These are phyloP conservation scores for Balaenoptera acutorostrata DNA, from an alignment of 2,113 vertebrate genomes.

Conservation along the genomic window DNA sequence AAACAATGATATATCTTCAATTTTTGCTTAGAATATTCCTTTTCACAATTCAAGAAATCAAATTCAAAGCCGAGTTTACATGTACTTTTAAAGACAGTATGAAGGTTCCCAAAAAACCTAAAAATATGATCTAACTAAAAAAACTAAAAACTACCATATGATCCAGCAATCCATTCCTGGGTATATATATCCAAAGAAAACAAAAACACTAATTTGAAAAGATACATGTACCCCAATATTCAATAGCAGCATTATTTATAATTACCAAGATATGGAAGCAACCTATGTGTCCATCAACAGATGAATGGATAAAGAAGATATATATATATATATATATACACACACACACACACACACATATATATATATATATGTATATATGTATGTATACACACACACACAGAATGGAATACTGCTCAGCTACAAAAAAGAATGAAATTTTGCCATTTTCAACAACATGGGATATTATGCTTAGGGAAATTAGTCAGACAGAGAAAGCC, in stretches of 20 bases:
- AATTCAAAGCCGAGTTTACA: not conserved
- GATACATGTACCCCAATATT: not conserved
- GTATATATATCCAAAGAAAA: not conserved
- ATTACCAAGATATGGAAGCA: not conserved
- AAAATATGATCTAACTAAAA: not conserved
- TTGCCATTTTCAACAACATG: not conserved
- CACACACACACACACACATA: not conserved
- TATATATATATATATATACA: not conserved
- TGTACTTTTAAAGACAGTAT: not conserved
- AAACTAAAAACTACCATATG: not conserved
- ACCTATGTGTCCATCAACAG: not conserved
- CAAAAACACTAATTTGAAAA: not conserved
- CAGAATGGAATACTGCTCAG: not conserved
- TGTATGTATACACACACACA: too few relatives aligned
- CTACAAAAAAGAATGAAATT: not conserved
- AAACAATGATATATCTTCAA: not conserved
- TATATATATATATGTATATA: too few relatives aligned
- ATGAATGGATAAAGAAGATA: not conserved
- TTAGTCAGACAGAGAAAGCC: not conserved
- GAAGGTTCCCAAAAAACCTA: not conserved
- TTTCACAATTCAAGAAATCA: not conserved
- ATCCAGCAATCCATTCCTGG: not conserved
- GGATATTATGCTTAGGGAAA: not conserved
- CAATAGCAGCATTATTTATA: not conserved
- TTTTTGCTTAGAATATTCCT: not conserved